phyloP scores from a whole-genome alignment of 37 sponge, comb jelly and placozoan species.

The Tethya wilhelma region DNA sequence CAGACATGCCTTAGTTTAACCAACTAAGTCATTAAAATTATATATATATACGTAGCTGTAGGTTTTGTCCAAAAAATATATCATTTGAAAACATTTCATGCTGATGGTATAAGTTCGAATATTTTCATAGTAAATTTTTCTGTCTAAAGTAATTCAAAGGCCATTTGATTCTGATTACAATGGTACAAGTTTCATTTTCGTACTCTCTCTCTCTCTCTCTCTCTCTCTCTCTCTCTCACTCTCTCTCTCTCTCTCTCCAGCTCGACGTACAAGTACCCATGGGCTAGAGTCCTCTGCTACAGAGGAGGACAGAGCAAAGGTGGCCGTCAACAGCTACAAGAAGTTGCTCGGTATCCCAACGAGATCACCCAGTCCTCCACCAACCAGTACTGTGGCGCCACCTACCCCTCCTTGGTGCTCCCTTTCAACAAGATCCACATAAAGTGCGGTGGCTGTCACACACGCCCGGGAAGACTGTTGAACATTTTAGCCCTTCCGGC shows the following conservation, averaged over 20 bases:
- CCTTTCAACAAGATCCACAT: constrained; percentile 82
- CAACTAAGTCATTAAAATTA: no score
- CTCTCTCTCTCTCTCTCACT: neutral
- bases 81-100: no score
- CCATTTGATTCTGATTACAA: no score
- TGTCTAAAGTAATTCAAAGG: no score
- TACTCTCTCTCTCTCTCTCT: neutral
- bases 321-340: constrained; percentile 82
- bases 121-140: neutral
- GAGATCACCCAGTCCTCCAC: constrained; percentile 48
- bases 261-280: constrained; percentile 59
- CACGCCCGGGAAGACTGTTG: constrained; percentile 34
- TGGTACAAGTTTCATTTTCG: neutral
- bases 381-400: constrained; percentile 68
- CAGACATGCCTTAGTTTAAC: no score
- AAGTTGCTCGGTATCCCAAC: constrained; percentile 91
- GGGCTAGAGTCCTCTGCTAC: constrained; percentile 76
- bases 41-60: no score
- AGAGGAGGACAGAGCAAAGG: constrained; percentile 72
- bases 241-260: constrained; percentile 14
- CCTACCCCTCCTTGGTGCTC: constrained; percentile 77
- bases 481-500: constrained; percentile 65
- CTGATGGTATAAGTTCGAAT: neutral
- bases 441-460: constrained; percentile 55
- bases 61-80: no score